phyloP scores from a whole-genome alignment of 1,140 invertebrate species.

The Eumeta japonica region DNA sequence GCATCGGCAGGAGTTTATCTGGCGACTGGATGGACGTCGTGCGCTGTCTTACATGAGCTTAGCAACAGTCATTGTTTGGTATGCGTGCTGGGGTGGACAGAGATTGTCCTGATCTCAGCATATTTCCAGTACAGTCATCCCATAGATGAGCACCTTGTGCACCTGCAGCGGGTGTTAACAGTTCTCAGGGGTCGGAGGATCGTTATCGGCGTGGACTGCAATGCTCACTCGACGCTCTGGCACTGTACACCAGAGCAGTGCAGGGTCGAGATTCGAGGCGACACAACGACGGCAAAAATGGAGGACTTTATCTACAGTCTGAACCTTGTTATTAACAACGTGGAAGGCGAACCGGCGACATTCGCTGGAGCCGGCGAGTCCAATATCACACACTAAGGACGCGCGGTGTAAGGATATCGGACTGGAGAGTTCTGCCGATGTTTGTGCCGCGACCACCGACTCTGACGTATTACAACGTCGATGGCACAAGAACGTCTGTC shows the following conservation, averaged over 20 bases:
- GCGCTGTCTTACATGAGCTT: slow-evolving; percentile 6
- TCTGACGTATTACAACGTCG: background rate
- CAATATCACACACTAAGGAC: slow-evolving; percentile 13
- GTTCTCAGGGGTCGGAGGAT: background rate
- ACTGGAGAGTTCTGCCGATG: slow-evolving; percentile 20
- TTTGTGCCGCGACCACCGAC: slow-evolving; percentile 3
- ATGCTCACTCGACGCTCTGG: slow-evolving; percentile 20
- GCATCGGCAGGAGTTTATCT: slow-evolving; percentile 6
- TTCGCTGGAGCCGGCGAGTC: slow-evolving; percentile 13
- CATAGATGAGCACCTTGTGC: slow-evolving; percentile 8
- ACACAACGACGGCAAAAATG: too few species aligned
- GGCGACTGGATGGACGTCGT: background rate
- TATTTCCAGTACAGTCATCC: slow-evolving; percentile 15
- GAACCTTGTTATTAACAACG: slow-evolving; percentile 5
- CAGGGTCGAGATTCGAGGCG: background rate
- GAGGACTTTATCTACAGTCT: slow-evolving; percentile 11
- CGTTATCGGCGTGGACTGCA: slow-evolving; percentile 11
- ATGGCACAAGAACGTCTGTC: background rate
- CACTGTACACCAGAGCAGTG: slow-evolving; percentile 1
- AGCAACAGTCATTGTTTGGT: slow-evolving; percentile 5
- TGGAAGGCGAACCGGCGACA: slow-evolving; percentile 10
- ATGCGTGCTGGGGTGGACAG: background rate
- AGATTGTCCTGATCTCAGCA: slow-evolving; percentile 7
- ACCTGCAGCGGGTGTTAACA: slow-evolving; percentile 5
- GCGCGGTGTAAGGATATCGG: slow-evolving; percentile 3